These are phyloP conservation scores for Coluber constrictor DNA, from an alignment of 2,797 vertebrate species.

Conservation along the genomic window DNA sequence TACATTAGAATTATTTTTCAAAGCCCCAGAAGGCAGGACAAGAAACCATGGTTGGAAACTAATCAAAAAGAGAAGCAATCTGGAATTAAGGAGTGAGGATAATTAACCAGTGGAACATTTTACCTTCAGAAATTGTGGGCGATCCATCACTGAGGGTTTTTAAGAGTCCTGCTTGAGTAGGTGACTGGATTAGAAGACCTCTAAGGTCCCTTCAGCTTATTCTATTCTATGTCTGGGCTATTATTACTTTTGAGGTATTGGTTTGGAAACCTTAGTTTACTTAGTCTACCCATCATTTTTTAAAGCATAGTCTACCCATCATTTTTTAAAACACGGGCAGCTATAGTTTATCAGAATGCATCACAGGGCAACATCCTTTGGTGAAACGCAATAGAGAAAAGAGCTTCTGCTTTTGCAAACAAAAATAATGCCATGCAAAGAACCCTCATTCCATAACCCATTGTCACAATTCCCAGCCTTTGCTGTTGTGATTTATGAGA, in stretches of 20 bases:
- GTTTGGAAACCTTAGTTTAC: conserved; percentile 89
- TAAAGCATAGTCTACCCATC: conserved; percentile 92
- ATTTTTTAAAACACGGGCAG: neutral
- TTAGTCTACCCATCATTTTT: too few species aligned
- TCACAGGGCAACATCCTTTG: neutral
- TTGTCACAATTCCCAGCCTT: neutral
- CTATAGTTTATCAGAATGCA: neutral
- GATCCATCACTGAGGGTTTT: too few species aligned
- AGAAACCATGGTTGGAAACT: too few species aligned
- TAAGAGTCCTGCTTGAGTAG: too few species aligned
- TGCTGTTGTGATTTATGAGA: neutral
- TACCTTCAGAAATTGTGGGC: too few species aligned
- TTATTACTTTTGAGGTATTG: conserved; percentile 92
- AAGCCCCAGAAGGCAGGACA: too few species aligned
- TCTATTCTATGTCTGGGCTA: conserved; percentile 75
- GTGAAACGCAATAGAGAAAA: neutral
- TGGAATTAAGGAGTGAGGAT: too few species aligned
- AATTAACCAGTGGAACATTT: too few species aligned
- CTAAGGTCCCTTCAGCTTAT: too few species aligned
- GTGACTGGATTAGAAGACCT: too few species aligned
- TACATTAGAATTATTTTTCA: conserved; percentile 76
- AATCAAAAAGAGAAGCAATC: too few species aligned
- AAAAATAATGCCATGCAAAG: neutral
- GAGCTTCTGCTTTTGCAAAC: neutral
- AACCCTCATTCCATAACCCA: neutral